Conservation (phyloP, 1,140 invertebrate genomes). For the Euwallacea similis region DNA sequence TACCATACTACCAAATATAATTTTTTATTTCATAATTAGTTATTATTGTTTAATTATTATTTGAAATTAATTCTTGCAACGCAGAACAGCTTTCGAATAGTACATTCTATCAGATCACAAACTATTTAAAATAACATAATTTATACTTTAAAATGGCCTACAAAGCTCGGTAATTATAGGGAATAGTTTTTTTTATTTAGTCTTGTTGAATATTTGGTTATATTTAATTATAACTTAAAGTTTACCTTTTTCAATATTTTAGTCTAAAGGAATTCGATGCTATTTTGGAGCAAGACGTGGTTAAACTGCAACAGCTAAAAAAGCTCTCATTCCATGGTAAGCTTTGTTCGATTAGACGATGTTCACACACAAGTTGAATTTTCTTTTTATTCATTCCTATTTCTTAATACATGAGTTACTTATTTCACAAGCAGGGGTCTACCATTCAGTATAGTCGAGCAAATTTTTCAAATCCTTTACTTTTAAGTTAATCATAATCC, state of each 20-base stretch:
- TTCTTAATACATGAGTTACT: neutral
- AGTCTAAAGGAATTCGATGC: conserved; percentile 78
- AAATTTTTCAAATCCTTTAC: neutral
- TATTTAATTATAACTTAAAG: neutral
- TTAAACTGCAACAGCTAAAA: conserved; percentile 67
- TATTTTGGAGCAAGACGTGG: conserved; percentile 65
- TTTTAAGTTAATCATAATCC: too few species aligned
- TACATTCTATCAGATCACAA: too few species aligned
- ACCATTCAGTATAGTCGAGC: neutral
- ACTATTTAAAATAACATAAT: too few species aligned
- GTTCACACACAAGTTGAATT: neutral
- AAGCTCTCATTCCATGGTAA: conserved; percentile 77
- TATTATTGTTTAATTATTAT: too few species aligned
- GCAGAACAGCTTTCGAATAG: too few species aligned
- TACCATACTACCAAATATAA: too few species aligned
- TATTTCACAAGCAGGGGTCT: neutral
- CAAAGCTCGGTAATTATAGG: conserved; percentile 39
- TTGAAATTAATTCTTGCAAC: too few species aligned
- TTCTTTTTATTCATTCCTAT: neutral
- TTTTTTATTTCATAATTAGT: too few species aligned
- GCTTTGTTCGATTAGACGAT: neutral
- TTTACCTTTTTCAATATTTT: conserved; percentile 43
- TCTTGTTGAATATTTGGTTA: conserved; percentile 32
- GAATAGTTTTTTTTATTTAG: conserved; percentile 7
- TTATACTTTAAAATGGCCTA: conserved; percentile 37